Evolutionary conservation across 2,113 vertebrate species (phyloP), one percentile per base, ranked within the genome.

Genomic region (Pogona vitticeps): DNA sequence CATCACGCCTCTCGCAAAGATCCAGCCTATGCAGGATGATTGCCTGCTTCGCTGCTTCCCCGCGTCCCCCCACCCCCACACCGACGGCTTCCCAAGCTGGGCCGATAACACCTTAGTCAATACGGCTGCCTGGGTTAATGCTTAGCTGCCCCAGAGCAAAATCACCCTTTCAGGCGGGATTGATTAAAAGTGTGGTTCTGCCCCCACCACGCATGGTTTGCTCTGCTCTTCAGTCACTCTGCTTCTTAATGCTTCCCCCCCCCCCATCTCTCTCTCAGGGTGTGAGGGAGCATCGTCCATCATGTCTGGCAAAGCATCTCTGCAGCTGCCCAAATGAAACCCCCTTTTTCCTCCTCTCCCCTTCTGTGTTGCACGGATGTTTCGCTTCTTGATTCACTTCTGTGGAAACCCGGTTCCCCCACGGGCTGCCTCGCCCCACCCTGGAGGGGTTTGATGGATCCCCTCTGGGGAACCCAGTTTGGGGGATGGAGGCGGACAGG

Each of bases 241-340:
- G 85, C 4, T 76, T 46, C 76, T 70, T 5, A 67, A 31, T 20
- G 61, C 61, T 23, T 18, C 61, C 36, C 28, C 17, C 28, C 13
- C 56, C 4, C 52, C 56, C 1, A 31, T n/a, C 68, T 79, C 91
- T 72, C 76, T 88, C 83, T 87, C 83, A 80, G 46, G 65, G 59
- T 83, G 82, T 67, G 63, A 5, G 2, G 7, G 75, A 68, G 18
- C 31, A 76, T 61, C 38, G 89, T 90, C 86, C 88, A 56, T 91
- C 90, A 84, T 31, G 67, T 4, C 68, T 52, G 46, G 46, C 46
- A 63, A 28, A 42, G 70, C 88, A 92, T 86, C 82, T 87, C 82
- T 78, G 42, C 80, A 52, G 46, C 61, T 20, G 76, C 28, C 83
- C 90, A 83, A 85, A 86, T 85, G 71, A 65, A 93, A 88, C 31